phyloP scores from a whole-genome alignment of 2,797 vertebrate species.

The Malurus leucopterus region DNA sequence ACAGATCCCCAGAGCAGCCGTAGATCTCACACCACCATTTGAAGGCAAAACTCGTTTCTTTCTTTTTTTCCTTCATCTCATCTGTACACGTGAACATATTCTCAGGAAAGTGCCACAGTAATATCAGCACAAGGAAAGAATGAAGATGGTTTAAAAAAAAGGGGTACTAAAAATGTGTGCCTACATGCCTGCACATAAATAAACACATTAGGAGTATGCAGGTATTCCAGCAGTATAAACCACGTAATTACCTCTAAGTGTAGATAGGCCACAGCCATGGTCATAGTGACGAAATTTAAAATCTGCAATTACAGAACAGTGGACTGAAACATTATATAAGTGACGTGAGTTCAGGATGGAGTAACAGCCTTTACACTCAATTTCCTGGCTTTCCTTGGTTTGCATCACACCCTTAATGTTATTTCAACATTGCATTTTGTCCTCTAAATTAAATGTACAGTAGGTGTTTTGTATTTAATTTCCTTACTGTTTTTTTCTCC shows the following conservation, averaged over 20 bases:
- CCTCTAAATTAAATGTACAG: constrained; percentile 71
- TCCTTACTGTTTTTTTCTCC: constrained; percentile 40
- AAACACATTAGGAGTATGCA: background rate
- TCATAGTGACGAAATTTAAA: constrained; percentile 34
- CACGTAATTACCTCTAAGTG: background rate
- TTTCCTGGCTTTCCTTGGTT: constrained; percentile 57
- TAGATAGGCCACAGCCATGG: background rate
- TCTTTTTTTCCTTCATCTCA: background rate
- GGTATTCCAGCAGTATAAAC: background rate
- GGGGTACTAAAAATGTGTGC: background rate
- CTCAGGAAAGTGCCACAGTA: background rate
- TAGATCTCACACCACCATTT: background rate
- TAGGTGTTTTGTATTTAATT: constrained; percentile 74
- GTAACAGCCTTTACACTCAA: constrained; percentile 47
- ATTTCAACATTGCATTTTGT: constrained; percentile 68
- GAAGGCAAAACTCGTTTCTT: background rate
- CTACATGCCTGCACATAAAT: background rate
- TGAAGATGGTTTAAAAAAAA: background rate
- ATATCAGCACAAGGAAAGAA: background rate
- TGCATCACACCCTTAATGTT: constrained; percentile 60
- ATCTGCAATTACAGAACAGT: constrained; percentile 16
- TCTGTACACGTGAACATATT: accelerated
- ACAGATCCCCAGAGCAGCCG: background rate
- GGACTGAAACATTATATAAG: background rate
- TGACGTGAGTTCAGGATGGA: constrained; percentile 13